phyloP scores from a whole-genome alignment of 2,888 invertebrate genomes.

The Penaeus monodon region DNA sequence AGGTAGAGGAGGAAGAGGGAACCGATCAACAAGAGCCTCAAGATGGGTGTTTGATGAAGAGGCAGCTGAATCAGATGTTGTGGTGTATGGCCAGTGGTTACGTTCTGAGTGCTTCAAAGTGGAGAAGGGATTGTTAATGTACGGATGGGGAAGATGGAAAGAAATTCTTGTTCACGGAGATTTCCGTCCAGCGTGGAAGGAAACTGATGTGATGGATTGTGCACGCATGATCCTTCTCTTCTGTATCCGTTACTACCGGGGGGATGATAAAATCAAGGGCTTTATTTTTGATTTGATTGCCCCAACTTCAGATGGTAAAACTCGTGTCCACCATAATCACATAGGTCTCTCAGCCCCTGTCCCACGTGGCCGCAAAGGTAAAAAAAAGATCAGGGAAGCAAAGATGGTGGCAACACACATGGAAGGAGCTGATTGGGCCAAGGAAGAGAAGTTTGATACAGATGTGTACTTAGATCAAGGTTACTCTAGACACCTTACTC shows the following conservation, averaged over 20 bases:
- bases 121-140: constrained; percentile 67
- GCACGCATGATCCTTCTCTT: constrained; percentile 95
- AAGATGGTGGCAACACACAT: constrained; percentile 70
- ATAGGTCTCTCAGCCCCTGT: constrained; percentile 86
- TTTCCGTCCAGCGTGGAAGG: constrained; percentile 90
- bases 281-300: constrained; percentile 98
- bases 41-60: constrained; percentile 65
- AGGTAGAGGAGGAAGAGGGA: constrained; percentile 59
- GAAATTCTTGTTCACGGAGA: constrained; percentile 93
- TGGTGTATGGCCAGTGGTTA: constrained; percentile 92
- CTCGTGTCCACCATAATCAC: constrained; percentile 70
- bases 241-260: constrained; percentile 94
- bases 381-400: constrained; percentile 72
- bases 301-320: constrained; percentile 87
- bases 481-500: constrained; percentile 94
- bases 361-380: constrained; percentile 78
- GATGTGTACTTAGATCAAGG: constrained; percentile 94
- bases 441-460: constrained; percentile 91
- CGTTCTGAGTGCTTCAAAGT: constrained; percentile 65
- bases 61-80: constrained; percentile 78
- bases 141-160: constrained; percentile 96
- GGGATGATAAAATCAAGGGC: constrained; percentile 96
- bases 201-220: constrained; percentile 94
- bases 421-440: constrained; percentile 91
- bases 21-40: constrained; percentile 59